Evolutionary conservation across 2,113 vertebrate genomes (phyloP), one percentile per base, ranked within the genome.

Genomic region (Tetraodon nigroviridis): DNA sequence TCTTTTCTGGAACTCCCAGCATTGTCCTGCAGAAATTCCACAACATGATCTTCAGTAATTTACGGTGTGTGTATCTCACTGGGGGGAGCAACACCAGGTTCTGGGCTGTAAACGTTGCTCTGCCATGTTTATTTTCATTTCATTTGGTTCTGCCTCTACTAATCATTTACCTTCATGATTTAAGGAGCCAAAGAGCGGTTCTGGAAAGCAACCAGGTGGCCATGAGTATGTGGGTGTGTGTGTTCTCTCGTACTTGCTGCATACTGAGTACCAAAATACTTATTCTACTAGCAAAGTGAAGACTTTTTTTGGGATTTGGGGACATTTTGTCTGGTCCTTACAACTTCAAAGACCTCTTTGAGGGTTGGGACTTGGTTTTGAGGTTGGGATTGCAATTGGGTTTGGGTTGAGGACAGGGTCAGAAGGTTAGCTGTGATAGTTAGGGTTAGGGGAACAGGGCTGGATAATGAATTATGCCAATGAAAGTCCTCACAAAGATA

Each of bases 111-210:
- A 82, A 87, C 75, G 77, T 76, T 73, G 66, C 81, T 81, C 75
- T 77, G 78, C 81, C 77, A 77, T 87, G 83, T 85, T 87, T 87
- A 82, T 87, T 85, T 85, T 85, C 79, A 81, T 84, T 85, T 85
- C 75, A 79, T 82, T 87, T 84, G 69, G 73, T 81, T 81, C 80
- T 80, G 80, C 76, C 80, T 83, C 72, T 79, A 83, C 78, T 77
- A 84, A 87, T 81, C 82, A 79, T 84, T 87, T 80, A 76, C 79
- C 76, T 77, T 66, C 24, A 75, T 87, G 85, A 87, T 87, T 87
- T 87, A 87, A 80, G 61, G 66, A 84, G 76, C 67, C 67, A 69
- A n/a, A 69, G 74, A 71, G 80, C 70, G 70, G 65, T 67, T 71
- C 65, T 84, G 85, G 85, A 83, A 66, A 6, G 29, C 45, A 57